A percentile compares a stretch with the other conserved stretches of the same genome.
phyloP scores from a whole-genome alignment of 2,797 vertebrate species.

The Champsocephalus gunnari region DNA sequence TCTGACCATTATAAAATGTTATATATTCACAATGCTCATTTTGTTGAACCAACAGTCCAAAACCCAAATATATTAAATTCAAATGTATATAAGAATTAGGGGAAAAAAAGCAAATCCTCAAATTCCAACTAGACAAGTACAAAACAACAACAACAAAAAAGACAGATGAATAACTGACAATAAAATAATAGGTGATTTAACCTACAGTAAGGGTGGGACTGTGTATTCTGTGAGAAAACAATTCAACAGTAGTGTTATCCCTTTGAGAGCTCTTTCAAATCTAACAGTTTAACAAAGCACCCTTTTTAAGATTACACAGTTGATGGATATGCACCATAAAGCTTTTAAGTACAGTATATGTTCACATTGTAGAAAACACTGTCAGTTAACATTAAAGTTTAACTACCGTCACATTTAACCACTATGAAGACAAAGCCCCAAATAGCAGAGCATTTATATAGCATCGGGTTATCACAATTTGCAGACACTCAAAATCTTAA shows the following conservation, averaged over 20 bases:
- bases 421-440: slow-evolving; percentile 12
- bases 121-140: neutral
- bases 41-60: neutral
- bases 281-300: neutral
- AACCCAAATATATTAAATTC: neutral
- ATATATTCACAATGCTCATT: neutral
- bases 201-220: neutral
- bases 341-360: neutral
- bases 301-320: neutral
- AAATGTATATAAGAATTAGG: neutral
- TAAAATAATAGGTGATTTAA: neutral
- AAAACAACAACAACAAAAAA: neutral
- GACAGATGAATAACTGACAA: neutral
- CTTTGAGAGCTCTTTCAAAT: neutral
- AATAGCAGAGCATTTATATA: neutral
- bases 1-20: neutral
- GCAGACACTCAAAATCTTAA: slow-evolving; percentile 21
- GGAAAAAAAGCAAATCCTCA: neutral
- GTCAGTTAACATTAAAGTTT: slow-evolving; percentile 19
- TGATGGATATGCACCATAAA: neutral
- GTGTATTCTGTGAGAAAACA: neutral
- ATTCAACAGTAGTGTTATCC: neutral
- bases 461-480: slow-evolving; percentile 10
- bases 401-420: slow-evolving; percentile 9
- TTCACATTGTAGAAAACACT: neutral